phyloP scores from a whole-genome alignment of 2,888 invertebrate species.

The Troilus luridus region DNA sequence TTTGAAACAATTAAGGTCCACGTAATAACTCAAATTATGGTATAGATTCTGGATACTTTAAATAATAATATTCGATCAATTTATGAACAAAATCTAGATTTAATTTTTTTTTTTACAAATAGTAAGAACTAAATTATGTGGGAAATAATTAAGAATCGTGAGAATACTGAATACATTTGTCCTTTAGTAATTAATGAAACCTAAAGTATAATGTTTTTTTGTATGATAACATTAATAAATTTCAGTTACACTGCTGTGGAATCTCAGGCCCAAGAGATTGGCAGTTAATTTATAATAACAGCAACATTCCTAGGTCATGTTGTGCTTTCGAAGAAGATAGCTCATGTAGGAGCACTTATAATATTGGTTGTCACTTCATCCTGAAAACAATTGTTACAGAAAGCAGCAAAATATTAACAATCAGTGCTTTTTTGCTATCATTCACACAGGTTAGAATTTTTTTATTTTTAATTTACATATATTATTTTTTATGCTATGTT shows the following conservation, averaged over 20 bases:
- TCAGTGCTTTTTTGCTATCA: conserved; percentile 50
- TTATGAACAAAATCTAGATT: background rate
- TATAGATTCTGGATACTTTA: background rate
- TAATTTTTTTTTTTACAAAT: background rate
- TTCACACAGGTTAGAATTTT: conserved; percentile 51
- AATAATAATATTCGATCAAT: background rate
- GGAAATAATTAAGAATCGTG: background rate
- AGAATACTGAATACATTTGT: background rate
- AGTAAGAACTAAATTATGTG: background rate
- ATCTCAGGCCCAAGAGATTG: conserved; percentile 62
- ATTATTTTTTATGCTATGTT: too few relatives aligned
- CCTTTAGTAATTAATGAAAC: too few relatives aligned
- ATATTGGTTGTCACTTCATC: conserved; percentile 44
- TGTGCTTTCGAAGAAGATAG: conserved; percentile 46
- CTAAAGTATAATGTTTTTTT: too few relatives aligned
- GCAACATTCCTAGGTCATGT: conserved; percentile 60
- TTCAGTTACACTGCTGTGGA: conserved; percentile 64
- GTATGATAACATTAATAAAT: background rate
- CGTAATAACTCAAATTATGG: too few relatives aligned
- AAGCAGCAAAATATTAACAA: conserved; percentile 49
- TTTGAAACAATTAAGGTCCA: too few relatives aligned
- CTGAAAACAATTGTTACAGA: conserved; percentile 22
- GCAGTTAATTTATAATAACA: conserved; percentile 60
- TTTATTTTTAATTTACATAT: too few relatives aligned
- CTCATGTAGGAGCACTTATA: conserved; percentile 34